Conservation (phyloP, 2,797 vertebrate genomes). For the Etheostoma perlongum region DNA sequence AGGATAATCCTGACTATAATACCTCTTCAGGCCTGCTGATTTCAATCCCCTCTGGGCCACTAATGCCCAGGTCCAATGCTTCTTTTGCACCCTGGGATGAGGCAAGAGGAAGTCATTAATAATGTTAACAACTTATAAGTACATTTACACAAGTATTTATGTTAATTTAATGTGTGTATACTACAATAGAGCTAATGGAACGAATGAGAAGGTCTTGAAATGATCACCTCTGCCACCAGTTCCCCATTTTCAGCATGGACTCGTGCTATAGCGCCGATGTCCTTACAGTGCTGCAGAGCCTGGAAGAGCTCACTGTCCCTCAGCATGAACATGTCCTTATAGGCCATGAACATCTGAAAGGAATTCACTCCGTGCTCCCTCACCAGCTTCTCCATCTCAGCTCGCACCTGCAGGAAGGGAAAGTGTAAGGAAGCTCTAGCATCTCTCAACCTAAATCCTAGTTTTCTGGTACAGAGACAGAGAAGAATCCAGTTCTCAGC, state of each 20-base stretch:
- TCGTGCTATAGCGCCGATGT: slow-evolving; percentile 93
- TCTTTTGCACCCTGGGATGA: slow-evolving; percentile 92
- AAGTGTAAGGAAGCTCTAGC: not conserved
- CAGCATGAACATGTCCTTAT: slow-evolving; percentile 97
- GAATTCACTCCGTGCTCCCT: slow-evolving; percentile 96
- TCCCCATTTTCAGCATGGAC: slow-evolving; percentile 98
- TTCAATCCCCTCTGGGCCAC: slow-evolving; percentile 95
- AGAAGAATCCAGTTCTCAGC: not conserved
- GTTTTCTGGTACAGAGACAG: too few relatives aligned
- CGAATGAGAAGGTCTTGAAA: not conserved
- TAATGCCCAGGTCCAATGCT: slow-evolving; percentile 94
- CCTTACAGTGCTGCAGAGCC: slow-evolving; percentile 92
- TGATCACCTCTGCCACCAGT: slow-evolving; percentile 92
- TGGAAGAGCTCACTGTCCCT: slow-evolving; percentile 96
- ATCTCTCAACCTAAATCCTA: not conserved
- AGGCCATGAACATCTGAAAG: slow-evolving; percentile 99
- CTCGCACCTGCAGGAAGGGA: slow-evolving; percentile 85
- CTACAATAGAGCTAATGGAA: not conserved
- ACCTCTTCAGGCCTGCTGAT: slow-evolving; percentile 98
- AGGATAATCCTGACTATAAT: slow-evolving; percentile 11
- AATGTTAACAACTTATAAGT: not conserved
- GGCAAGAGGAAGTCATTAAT: not conserved
- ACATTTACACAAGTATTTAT: not conserved
- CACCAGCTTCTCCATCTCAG: slow-evolving; percentile 96
- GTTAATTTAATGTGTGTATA: not conserved